Evolutionary conservation across 1,140 invertebrate genomes (phyloP), one percentile per base, ranked within the genome.

Genomic region (Psix sp.): DNA sequence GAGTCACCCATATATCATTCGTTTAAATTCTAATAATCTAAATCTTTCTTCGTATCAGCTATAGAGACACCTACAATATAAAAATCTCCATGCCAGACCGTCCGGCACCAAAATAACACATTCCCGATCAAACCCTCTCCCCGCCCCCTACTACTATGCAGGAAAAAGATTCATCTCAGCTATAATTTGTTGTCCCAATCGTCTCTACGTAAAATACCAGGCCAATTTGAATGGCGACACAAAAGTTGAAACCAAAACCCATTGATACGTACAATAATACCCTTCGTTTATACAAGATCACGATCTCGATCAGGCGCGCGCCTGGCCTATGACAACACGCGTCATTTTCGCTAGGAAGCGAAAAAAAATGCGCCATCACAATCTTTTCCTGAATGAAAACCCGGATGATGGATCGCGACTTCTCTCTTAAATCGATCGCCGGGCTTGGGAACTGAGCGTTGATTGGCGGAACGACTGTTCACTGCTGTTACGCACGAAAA

Each of bases 401-500:
- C 13, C 6, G 31, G 33, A 70, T 70, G 66, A 70, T 70, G 43
- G 43, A 70, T 68, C 54, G 46, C 65, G 24, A 68, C 6, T 68
- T 26, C 38, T 33, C 46, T 33, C 13, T 18, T n/a, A n/a, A 52
- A 45, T 52, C 17, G n/a, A 38, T 18, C 2, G 10, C 43, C 62
- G 5, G 20, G 0, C 36, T 24, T 3, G 21, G 36, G 9, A 18
- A 45, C 14, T 16, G 20, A 1, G 16, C 11, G 49, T 16, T 52
- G 21, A 70, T 70, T 51, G 42, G 62, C 18, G 20, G 31, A 67
- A 56, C 31, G 57, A 20, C 52, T 45, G 57, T 70, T 74, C 60
- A 70, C 74, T 31, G 48, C 43, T 72, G 56, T 77, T 73, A 76
- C 56, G 63, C 71, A 18, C 52, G 45, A 77, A 81, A 66, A 80